Base-by-base conservation (phyloP, 1,140 invertebrate species). In the Cydia amplana region DNA sequence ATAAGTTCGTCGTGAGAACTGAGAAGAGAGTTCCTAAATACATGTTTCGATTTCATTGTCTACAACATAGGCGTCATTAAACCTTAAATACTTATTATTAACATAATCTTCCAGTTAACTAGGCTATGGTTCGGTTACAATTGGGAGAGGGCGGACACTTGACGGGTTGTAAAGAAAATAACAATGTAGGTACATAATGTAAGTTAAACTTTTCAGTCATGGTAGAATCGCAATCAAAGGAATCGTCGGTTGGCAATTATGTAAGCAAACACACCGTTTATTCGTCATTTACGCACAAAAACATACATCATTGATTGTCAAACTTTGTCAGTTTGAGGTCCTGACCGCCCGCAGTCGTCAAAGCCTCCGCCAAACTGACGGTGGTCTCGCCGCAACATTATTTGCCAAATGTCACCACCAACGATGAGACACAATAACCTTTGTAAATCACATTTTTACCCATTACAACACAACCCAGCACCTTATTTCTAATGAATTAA, bases 371-470 rank as follows among this genome's bases (percentile, higher is more conserved):
- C 78, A 65, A 65, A 81, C 43, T 67, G 79, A 74, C 79, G 83
- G 83, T 82, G 83, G 83, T 83, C 82, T 75, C 60, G 65, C 74
- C 75, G 80, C 78, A 77, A 85, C 82, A 81, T 81, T 87, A 87
- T 84, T 83, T 84, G 81, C 81, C 76, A 84, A 75, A 78, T 82
- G 83, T 84, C 83, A 86, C 85, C 85, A 83, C 84, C 83, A 83
- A 83, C 83, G 82, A 77, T 74, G 80, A 75, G 73, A 70, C 77
- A 82, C 81, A 84, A 84, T 83, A 83, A 40, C 65, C 28, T 18
- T 40, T 65, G 64, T 32, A 32, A 65, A 16, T 43, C 65, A 28
- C 55, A 23, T 60, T 60, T 51, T 60, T 60, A 60, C 73, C 36
- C 32, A 25, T 20, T 36, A 63, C 3, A 43, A 36, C 63, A 63